Conservation (phyloP, 2,113 vertebrate species). For the Charadrius vociferus region DNA sequence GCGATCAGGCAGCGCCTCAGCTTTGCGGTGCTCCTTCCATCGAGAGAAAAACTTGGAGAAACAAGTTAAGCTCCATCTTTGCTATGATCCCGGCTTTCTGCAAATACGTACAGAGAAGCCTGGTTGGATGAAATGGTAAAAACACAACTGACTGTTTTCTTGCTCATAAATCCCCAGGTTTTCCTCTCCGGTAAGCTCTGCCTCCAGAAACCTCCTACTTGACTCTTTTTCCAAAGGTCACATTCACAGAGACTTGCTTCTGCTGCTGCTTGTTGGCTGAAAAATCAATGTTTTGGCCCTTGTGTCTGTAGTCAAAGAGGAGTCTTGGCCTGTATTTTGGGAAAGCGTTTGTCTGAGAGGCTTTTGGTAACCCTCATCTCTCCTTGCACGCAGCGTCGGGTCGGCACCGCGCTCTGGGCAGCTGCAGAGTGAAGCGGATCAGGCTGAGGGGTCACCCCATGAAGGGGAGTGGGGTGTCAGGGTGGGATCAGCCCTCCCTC, state of each 20-base stretch:
- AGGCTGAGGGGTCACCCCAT: not conserved
- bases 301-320: not conserved
- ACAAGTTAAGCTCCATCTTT: not conserved
- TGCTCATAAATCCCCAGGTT: not conserved
- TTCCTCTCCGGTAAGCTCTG: not conserved
- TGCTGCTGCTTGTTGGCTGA: not conserved
- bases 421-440: not conserved
- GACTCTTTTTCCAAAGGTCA: not conserved
- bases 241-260: not conserved
- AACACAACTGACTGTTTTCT: not conserved
- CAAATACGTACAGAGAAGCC: not conserved
- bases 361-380: not conserved
- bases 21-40: not conserved
- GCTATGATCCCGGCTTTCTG: not conserved
- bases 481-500: too few relatives aligned
- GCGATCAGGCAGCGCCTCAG: rapidly evolving
- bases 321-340: not conserved
- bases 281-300: not conserved
- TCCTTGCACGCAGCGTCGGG: rapidly evolving
- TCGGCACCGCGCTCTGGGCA: rapidly evolving
- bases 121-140: not conserved
- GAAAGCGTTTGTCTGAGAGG: not conserved
- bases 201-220: not conserved
- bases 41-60: not conserved
- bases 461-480: rapidly evolving